Base-by-base conservation (phyloP, 2,113 vertebrate species). In the Pampusana beccarii region DNA sequence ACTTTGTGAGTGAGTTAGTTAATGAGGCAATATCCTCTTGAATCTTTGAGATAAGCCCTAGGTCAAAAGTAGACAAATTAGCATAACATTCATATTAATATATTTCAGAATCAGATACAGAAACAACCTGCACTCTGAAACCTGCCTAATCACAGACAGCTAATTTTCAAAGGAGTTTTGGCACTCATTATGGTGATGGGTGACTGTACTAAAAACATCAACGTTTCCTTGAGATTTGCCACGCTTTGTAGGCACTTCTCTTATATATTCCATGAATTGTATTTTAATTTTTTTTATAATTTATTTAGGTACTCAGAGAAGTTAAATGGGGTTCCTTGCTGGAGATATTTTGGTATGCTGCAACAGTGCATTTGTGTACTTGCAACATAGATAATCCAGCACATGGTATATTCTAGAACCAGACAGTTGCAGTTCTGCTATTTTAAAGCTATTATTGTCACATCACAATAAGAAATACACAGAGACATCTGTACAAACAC, bases 131-230 rank as follows among this genome's bases (percentile, higher is more conserved):
- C 97, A 95, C 94, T 96, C 96, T 96, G 97, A 98, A 98, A 98
- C 98, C 96, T 97, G 96, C 98, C 97, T 98, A 98, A 98, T 98
- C 98, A 98, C 98, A 98, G 97, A 97, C 97, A 98, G 97, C 98
- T 98, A 98, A 97, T 98, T 98, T 98, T 98, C 97, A 98, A 97
- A 97, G 95, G 94, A 94, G 57, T 95, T 98, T 98, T 98, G 98
- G 97, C 97, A 94, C 97, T 99, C 98, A 98, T 99, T 99, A 98
- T 91, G 97, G 98, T 99, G 99, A 99, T 98, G 98, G 98, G 99
- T 99, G 98, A 97, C 97, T 97, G 95, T 88, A 92, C 88, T 96
- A 88, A 96, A 97, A 97, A 95, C 97, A 97, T 96, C 96, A 95
- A 95, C 96, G 96, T 78, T 96, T 96, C 85, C 90, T 95, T 88